A percentile compares a stretch with the other conserved stretches of the same genome.
phyloP scores from a whole-genome alignment of 2,888 invertebrate species.

The Melanophora roralis region DNA sequence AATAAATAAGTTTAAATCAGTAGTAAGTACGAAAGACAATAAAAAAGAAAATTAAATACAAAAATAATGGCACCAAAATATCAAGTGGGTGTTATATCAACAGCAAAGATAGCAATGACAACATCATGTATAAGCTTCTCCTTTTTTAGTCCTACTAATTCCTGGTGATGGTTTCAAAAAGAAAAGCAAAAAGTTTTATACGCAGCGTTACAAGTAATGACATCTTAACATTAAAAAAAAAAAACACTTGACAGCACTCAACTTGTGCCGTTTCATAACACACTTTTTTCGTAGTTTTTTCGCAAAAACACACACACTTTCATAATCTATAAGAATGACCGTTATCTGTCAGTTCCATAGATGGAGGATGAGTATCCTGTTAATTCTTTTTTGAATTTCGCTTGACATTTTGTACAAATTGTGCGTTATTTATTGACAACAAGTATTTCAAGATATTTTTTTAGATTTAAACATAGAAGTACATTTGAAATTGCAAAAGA shows the following conservation, averaged over 20 bases:
- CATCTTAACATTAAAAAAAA: constrained; percentile 35
- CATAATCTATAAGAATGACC: not conserved
- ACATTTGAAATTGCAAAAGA: constrained; percentile 30
- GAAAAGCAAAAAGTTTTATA: not conserved
- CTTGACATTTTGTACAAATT: too few species aligned
- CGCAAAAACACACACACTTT: not conserved
- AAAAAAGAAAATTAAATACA: not conserved
- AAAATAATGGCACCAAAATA: constrained; percentile 3
- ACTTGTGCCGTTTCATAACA: not conserved
- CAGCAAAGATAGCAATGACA: constrained; percentile 18
- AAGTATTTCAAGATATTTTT: too few species aligned
- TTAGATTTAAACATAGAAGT: too few species aligned
- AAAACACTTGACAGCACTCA: constrained; percentile 48
- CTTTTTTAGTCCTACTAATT: not conserved
- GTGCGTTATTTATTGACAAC: too few species aligned
- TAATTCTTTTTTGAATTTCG: not conserved
- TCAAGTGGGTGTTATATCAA: constrained; percentile 40
- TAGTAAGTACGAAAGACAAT: too few species aligned
- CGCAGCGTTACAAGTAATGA: constrained; percentile 30
- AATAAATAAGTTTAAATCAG: constrained; percentile 11
- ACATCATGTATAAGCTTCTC: too few species aligned
- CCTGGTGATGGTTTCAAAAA: not conserved
- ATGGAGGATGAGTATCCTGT: not conserved
- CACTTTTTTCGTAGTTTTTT: too few species aligned
- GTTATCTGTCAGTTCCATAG: not conserved